Conservation (phyloP, 2,888 invertebrate genomes). For the Drosophila pseudotalamancana region DNA sequence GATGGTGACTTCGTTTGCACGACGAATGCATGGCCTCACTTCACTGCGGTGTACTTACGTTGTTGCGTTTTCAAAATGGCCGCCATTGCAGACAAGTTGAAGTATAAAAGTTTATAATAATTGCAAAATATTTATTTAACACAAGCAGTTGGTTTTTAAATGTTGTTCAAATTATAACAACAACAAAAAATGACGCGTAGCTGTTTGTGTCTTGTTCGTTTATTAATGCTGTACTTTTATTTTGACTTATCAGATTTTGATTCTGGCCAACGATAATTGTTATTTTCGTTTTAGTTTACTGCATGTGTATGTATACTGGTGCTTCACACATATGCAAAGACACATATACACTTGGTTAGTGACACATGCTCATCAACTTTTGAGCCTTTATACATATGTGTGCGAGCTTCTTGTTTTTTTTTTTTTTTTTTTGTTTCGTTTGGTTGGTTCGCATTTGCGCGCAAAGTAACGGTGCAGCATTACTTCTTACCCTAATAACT, state of each 20-base stretch:
- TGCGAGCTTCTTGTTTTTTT: not conserved
- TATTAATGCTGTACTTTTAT: slow-evolving; percentile 10
- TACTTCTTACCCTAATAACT: slow-evolving; percentile 1
- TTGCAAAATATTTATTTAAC: slow-evolving; percentile 8
- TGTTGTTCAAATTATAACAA: not conserved
- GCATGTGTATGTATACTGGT: slow-evolving; percentile 31
- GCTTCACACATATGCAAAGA: not conserved
- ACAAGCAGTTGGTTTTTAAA: not conserved
- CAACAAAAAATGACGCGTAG: slow-evolving; percentile 11
- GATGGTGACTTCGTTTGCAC: slow-evolving; percentile 69
- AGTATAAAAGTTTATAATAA: slow-evolving; percentile 50
- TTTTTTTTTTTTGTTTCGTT: slow-evolving; percentile 10
- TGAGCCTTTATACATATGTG: not conserved
- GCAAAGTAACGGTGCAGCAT: not conserved
- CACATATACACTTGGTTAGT: slow-evolving; percentile 1
- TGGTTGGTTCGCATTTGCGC: slow-evolving; percentile 11
- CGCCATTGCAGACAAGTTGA: slow-evolving; percentile 43
- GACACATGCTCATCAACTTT: slow-evolving; percentile 54
- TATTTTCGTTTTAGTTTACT: slow-evolving; percentile 36
- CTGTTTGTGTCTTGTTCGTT: slow-evolving; percentile 12
- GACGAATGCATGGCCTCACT: slow-evolving; percentile 59
- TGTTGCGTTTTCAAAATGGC: slow-evolving; percentile 64
- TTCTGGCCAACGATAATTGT: slow-evolving; percentile 32
- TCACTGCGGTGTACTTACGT: slow-evolving; percentile 55
- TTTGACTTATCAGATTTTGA: slow-evolving; percentile 19